phyloP scores from a whole-genome alignment of 2,797 vertebrate species.

The Muraenolepis orangiensis region DNA sequence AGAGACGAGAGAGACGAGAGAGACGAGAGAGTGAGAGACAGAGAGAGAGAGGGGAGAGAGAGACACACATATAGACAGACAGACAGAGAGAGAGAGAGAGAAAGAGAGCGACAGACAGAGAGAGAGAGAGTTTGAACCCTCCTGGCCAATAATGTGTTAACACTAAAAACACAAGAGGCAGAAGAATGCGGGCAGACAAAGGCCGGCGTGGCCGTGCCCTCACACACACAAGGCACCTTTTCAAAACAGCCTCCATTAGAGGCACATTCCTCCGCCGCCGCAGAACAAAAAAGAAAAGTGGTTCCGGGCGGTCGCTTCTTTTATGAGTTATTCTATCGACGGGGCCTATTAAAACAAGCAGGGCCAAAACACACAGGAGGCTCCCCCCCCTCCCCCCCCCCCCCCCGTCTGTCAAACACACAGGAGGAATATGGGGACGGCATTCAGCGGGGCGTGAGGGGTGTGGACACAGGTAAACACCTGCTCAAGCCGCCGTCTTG shows the following conservation, averaged over 20 bases:
- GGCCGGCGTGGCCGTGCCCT: slow-evolving; percentile 52
- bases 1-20: slow-evolving; percentile 11
- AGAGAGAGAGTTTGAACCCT: slow-evolving; percentile 36
- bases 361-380: slow-evolving; percentile 62
- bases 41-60: slow-evolving; percentile 16
- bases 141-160: slow-evolving; percentile 46
- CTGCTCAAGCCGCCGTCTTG: slow-evolving; percentile 69
- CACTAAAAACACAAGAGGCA: slow-evolving; percentile 65
- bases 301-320: slow-evolving; percentile 72
- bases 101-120: neutral
- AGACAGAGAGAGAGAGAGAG: slow-evolving; percentile 15
- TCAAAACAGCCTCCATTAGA: slow-evolving; percentile 52
- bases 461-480: slow-evolving; percentile 68
- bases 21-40: slow-evolving; percentile 9
- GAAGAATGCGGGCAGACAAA: slow-evolving; percentile 71
- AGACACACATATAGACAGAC: too few relatives aligned
- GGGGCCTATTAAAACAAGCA: slow-evolving; percentile 68
- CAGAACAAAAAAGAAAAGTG: slow-evolving; percentile 68
- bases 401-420: slow-evolving; percentile 57
- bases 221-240: slow-evolving; percentile 70
- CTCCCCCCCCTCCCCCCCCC: slow-evolving; percentile 43
- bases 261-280: slow-evolving; percentile 65
- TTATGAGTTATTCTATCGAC: slow-evolving; percentile 72
- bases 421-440: slow-evolving; percentile 43
- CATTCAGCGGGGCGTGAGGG: slow-evolving; percentile 46